Evolutionary conservation across 2,797 vertebrate genomes (phyloP), one percentile per base, ranked within the genome.

Genomic region (Eulemur rubriventer): DNA sequence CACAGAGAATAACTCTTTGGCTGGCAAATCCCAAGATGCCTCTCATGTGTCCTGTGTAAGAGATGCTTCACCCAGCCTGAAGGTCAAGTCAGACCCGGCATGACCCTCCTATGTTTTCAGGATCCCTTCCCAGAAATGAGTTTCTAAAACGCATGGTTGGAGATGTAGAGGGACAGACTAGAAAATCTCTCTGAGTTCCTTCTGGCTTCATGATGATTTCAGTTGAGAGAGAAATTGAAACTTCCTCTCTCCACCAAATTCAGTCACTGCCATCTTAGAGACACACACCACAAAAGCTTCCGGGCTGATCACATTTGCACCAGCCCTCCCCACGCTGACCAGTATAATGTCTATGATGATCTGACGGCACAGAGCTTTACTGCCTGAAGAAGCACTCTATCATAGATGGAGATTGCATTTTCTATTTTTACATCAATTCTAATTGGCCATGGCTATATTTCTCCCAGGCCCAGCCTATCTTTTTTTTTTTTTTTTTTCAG

Each of bases 371-470:
- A 82, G 87, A 76, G 76, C 28, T 57, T 65, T 20, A 10, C 48
- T 89, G 76, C 90, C 61, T 6, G 7, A 73, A 73, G 81, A 92
- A 90, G 61, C 73, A 43, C 84, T 94, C 79, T n/a, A 11, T 79
- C 83, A 22, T 61, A 72, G 65, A 59, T 18, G 61, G 35, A 80
- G 83, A 73, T 59, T 96, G 75, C 69, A 63, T 90, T 92, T 94
- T 86, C 93, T 88, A 65, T 96, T 96, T 96, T 90, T 89, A 55
- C 41, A 84, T 93, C n/a, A 7, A 18, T 86, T 93, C 84, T 93
- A 81, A 90, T 90, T 92, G 92, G 87, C 90, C 43, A 35, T 26
- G 13, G 43, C 59, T 55, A 1, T 88, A 84, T 85, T 97, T 91
- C 81, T 95, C n/a, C 11, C 4, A 70, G 92, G 55, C 48, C 33